Evolutionary conservation across 2,113 vertebrate genomes (phyloP).

Genomic region (Corvus hawaiiensis): DNA sequence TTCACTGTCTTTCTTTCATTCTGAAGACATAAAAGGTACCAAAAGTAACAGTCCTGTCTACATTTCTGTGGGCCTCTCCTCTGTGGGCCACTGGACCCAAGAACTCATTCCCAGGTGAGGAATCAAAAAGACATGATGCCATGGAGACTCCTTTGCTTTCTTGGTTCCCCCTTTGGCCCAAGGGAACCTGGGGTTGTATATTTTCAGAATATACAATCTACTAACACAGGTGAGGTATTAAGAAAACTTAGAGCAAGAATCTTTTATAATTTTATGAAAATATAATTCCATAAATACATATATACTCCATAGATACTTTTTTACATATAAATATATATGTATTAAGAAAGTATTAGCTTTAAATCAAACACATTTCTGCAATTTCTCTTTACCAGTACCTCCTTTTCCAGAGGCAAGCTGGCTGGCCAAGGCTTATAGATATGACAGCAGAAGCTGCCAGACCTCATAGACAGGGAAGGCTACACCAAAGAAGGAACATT

Average conservation of each 20-base stretch:
- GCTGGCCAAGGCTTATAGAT: neutral
- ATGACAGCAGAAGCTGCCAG: neutral
- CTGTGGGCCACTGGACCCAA: rapidly evolving
- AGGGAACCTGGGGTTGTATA: neutral
- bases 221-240: neutral
- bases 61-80: rapidly evolving
- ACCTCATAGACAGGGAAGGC: neutral
- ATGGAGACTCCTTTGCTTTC: neutral
- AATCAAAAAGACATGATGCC: neutral
- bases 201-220: neutral
- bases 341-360: neutral
- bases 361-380: neutral
- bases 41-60: neutral
- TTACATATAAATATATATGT: neutral
- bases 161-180: neutral
- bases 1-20: neutral
- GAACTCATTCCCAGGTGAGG: neutral
- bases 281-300: neutral
- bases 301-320: neutral
- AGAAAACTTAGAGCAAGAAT: neutral
- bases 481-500: neutral
- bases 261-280: neutral
- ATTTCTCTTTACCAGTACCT: neutral
- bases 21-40: neutral
- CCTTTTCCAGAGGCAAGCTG: neutral